Evolutionary conservation across 2,113 vertebrate genomes (phyloP), one percentile per base, ranked within the genome.

Genomic region (Vimba vimba): DNA sequence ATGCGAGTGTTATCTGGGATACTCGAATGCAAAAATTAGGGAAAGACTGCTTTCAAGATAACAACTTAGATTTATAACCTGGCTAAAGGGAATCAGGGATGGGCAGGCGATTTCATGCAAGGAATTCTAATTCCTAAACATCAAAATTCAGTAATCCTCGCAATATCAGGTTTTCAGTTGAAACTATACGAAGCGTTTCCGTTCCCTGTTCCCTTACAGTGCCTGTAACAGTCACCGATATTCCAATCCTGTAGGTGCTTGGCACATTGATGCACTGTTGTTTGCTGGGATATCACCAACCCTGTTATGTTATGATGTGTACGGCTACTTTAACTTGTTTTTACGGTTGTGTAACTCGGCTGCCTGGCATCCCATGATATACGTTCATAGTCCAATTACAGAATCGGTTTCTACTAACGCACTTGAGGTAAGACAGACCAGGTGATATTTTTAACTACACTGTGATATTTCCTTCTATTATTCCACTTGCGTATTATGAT

Each of bases 1-100:
- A 90, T 82, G 64, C 60, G 86, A 92, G 91, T 75, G 92, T 92
- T 92, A 93, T 96, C 94, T 94, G 94, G 94, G 92, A 89, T 93
- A 91, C 94, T 94, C 92, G 91, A 87, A 91, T 92, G 89, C 92
- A 94, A 94, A 96, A 93, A 94, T 93, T 93, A 92, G 93, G 93
- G 43, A 9, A 43, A 43, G 43, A 43, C 23, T 23, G 55, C 55
- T 93, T 91, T 94, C 89, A 91, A 95, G 94, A 94, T 92, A 93
- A 60, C 80, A 79, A 83, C 68, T 73, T 75, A 50, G 52, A 77
- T 87, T 87, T 76, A 57, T 55, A 83, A 60, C 33, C 93, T 94
- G 94, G 94, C 93, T 92, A 90, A 92, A 55, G 85, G 88, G 52
- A 91, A 92, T 92, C 92, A 91, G 94, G 91, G 89, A 91, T 91